Conservation (phyloP, 2,888 invertebrate genomes). For the Drosophila cracens region DNA sequence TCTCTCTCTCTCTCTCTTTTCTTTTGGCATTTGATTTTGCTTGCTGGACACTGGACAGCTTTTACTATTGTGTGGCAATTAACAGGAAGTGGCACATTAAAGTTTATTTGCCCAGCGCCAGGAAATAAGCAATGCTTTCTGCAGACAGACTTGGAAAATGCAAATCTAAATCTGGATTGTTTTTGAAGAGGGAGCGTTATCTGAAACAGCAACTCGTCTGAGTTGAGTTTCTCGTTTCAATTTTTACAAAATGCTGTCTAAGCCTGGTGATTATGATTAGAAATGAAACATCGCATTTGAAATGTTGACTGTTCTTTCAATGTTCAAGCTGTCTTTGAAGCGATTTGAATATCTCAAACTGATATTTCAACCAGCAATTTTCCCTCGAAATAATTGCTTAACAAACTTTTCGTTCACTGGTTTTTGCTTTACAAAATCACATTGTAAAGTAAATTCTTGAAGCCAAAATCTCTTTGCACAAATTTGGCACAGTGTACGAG, state of each 20-base stretch:
- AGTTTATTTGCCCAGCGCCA: background rate
- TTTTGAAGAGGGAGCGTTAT: background rate
- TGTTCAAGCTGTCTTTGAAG: background rate
- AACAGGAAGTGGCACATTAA: constrained; percentile 29
- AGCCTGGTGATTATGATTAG: background rate
- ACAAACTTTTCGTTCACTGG: background rate
- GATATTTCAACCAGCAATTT: background rate
- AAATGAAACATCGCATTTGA: background rate
- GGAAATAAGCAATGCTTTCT: constrained; percentile 2
- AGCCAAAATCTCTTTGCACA: background rate
- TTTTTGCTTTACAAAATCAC: background rate
- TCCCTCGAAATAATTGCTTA: background rate
- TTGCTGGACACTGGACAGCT: background rate
- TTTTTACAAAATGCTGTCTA: no score
- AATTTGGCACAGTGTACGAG: background rate
- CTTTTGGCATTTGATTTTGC: background rate
- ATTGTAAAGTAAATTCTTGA: background rate
- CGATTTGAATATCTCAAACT: background rate
- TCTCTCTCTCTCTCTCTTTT: no score
- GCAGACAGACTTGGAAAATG: background rate
- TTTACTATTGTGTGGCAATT: constrained; percentile 51
- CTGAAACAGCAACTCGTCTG: background rate
- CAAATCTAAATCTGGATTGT: background rate
- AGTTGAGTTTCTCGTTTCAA: background rate
- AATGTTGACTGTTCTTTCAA: background rate